Evolutionary conservation across 2,113 vertebrate species (phyloP), one percentile per base, ranked within the genome.

Genomic region (Sitta europaea): DNA sequence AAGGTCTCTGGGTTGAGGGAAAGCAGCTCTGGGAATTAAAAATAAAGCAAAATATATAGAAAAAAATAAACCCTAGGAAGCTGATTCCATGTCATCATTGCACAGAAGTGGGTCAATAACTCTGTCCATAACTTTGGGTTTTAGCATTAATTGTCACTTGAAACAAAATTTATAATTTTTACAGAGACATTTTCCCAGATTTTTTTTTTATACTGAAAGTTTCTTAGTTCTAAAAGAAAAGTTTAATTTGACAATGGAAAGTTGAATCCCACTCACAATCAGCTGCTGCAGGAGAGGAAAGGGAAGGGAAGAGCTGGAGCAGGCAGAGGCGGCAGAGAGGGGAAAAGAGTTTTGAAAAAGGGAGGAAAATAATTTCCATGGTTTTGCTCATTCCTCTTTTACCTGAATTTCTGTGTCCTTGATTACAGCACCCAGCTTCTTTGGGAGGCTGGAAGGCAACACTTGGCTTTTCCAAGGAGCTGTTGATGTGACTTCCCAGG

Each of bases 221-320:
- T n/a, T 63, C 36, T 47, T 19, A 11, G 27, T 78, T 61, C 28
- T 18, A 27, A 70, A 80, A 63, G 24, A 54, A 59, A 70, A 40
- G 4, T 25, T 45, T 18, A 3, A 19, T 31, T 40, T 75, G 53
- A 29, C 36, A 74, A 24, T 7, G 28, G 22, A 12, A 71, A 88
- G 16, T 14, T 42, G 65, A 90, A 40, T 7, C 2, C 1, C 0
- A 1, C 24, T 61, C 21, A 4, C n/a, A 75, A 36, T 9, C 47
- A 36, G 10, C 21, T 5, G 2, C 25, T 54, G 23, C 13, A 7
- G 1, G 6, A 54, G 43, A 65, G 42, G n/a, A 45, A 45, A 68
- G 35, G 33, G 9, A 45, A 68, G 35, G 33, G 9, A 45, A 33
- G 6, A 47, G 29, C 5, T n/a, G 24, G 55, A 68, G 35, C 48